Conservation (phyloP, 1,140 invertebrate genomes). For the Pseudomyrmex dendroicus region DNA sequence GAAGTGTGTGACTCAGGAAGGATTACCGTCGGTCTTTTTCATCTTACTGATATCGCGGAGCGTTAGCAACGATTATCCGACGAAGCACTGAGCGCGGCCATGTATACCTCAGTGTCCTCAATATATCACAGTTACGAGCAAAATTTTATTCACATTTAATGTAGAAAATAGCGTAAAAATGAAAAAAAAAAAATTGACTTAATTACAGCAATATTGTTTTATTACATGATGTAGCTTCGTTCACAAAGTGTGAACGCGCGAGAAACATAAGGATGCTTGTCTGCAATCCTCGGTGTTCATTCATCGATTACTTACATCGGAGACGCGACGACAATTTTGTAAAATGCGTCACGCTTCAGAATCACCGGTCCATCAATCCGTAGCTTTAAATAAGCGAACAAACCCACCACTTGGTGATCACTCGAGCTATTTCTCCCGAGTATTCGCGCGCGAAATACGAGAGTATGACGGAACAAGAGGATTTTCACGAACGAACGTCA, state of each 20-base stretch:
- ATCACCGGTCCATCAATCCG: not conserved
- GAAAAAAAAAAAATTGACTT: too few relatives aligned
- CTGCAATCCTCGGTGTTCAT: too few relatives aligned
- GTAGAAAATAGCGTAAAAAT: too few relatives aligned
- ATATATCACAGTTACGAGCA: slow-evolving; percentile 50
- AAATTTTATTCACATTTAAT: not conserved
- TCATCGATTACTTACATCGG: not conserved
- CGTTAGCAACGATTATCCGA: slow-evolving; percentile 61
- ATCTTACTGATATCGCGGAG: slow-evolving; percentile 67
- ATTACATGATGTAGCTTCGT: too few relatives aligned
- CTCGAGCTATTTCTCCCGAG: slow-evolving; percentile 51
- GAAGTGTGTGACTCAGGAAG: slow-evolving; percentile 62
- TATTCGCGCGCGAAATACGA: slow-evolving; percentile 44
- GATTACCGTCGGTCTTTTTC: slow-evolving; percentile 74
- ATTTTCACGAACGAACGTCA: not conserved
- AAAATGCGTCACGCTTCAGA: slow-evolving; percentile 11
- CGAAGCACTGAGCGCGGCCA: slow-evolving; percentile 37
- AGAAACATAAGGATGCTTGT: too few relatives aligned
- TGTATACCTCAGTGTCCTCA: slow-evolving; percentile 41
- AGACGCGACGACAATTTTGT: not conserved
- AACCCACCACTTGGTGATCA: not conserved
- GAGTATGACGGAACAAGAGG: not conserved
- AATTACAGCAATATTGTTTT: too few relatives aligned
- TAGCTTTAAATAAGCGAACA: slow-evolving; percentile 25
- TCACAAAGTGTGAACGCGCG: too few relatives aligned